Conservation (phyloP, 2,888 invertebrate genomes). For the Bedellia somnulentella region DNA sequence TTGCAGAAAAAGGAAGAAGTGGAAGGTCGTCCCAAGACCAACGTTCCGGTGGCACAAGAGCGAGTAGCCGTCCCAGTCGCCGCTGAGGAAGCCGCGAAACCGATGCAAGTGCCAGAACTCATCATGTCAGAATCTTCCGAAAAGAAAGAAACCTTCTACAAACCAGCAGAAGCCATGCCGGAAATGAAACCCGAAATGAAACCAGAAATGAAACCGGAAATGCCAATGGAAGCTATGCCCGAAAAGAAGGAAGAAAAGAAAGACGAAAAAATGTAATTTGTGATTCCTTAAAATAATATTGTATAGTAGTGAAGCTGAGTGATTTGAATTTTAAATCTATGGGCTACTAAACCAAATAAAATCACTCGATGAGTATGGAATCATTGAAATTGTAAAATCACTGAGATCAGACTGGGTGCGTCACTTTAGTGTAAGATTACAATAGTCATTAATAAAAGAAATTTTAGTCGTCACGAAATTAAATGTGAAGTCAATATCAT, state of each 20-base stretch:
- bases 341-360: conserved; percentile 48
- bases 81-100: conserved; percentile 19
- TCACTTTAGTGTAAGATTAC: conserved; percentile 20
- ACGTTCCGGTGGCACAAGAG: conserved; percentile 20
- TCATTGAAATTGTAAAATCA: background rate
- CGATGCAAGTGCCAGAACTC: conserved; percentile 40
- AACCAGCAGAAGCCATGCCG: conserved; percentile 10
- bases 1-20: conserved; percentile 20
- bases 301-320: conserved; percentile 3
- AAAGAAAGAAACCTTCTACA: conserved; percentile 20
- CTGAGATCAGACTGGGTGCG: conserved; percentile 5
- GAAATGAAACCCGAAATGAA: conserved; percentile 11
- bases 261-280: background rate
- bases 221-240: conserved; percentile 3
- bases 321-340: too few species aligned
- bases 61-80: conserved; percentile 17
- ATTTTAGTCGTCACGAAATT: conserved; percentile 12
- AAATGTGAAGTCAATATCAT: too few species aligned
- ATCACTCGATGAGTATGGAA: background rate
- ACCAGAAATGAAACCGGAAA: conserved; percentile 11
- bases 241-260: conserved; percentile 3
- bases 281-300: conserved; percentile 3
- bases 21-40: too few species aligned
- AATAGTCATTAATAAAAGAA: conserved; percentile 26
- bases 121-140: conserved; percentile 37